Conservation (phyloP, 2,113 vertebrate species). For the Carettochelys insculpta region DNA sequence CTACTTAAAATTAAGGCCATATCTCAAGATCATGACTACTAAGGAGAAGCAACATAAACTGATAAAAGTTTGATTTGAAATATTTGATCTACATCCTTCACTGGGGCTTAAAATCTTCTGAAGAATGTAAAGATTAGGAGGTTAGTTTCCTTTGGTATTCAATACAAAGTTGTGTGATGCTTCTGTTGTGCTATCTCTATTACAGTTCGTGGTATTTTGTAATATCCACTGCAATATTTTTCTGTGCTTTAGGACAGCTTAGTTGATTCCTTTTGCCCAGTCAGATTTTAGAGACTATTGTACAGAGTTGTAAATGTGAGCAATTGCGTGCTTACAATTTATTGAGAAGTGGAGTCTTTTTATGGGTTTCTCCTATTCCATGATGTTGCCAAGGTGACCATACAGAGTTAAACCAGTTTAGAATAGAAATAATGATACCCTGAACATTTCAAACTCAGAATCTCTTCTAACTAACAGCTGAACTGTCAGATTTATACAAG, state of each 20-base stretch:
- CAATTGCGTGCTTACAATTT: slow-evolving; percentile 31
- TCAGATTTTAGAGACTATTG: slow-evolving; percentile 22
- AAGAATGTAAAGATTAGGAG: background rate
- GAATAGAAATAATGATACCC: slow-evolving; percentile 50
- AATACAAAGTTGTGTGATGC: background rate
- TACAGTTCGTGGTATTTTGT: background rate
- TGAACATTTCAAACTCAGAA: slow-evolving; percentile 49
- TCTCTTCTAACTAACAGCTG: slow-evolving; percentile 40
- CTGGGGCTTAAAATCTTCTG: slow-evolving; percentile 2
- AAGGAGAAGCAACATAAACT: slow-evolving; percentile 23
- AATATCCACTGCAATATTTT: background rate
- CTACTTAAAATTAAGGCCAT: slow-evolving; percentile 53
- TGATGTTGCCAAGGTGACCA: slow-evolving; percentile 47
- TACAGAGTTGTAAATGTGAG: background rate
- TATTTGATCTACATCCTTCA: slow-evolving; percentile 36
- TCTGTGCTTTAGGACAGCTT: background rate
- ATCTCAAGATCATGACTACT: slow-evolving; percentile 18
- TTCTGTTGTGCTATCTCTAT: slow-evolving; percentile 16
- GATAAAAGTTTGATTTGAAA: slow-evolving; percentile 20
- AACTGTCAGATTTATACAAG: slow-evolving; percentile 41
- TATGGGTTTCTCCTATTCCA: slow-evolving; percentile 19
- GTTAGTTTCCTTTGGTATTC: background rate
- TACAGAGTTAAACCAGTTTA: slow-evolving; percentile 46
- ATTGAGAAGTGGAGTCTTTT: background rate
- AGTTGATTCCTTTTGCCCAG: background rate